A percentile compares a stretch with the other conserved stretches of the same genome.
phyloP scores from a whole-genome alignment of 1,140 invertebrate genomes.

The Caenorhabditis remanei region DNA sequence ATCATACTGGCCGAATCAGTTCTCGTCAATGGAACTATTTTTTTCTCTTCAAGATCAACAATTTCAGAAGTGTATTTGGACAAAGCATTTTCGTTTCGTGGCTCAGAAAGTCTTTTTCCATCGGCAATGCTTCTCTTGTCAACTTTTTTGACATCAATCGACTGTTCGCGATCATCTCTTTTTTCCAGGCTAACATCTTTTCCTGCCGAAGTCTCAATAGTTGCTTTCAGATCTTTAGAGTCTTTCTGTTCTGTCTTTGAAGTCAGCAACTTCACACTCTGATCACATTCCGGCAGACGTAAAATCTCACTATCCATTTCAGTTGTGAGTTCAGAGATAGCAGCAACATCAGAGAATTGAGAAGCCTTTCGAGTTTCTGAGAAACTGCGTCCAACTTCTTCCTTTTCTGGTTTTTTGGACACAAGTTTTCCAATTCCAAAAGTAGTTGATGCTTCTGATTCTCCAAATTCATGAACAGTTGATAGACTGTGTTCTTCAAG shows the following conservation, averaged over 20 bases:
- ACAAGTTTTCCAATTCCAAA: conserved; percentile 50
- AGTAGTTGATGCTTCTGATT: conserved; percentile 1
- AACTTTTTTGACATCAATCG: conserved; percentile 18
- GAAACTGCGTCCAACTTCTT: conserved; percentile 27
- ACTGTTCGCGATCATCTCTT: conserved; percentile 21
- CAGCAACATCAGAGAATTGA: conserved; percentile 24
- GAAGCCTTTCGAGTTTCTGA: conserved; percentile 5
- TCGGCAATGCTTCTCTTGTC: conserved; percentile 4
- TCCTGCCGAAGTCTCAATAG: background rate
- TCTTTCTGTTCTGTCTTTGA: conserved; percentile 10
- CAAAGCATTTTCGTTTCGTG: conserved; percentile 35
- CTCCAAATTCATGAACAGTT: conserved; percentile 55
- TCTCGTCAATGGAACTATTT: conserved; percentile 30
- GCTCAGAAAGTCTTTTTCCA: conserved; percentile 6
- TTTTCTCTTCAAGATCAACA: conserved; percentile 53
- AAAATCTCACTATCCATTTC: conserved; percentile 53
- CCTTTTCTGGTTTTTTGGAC: conserved; percentile 37
- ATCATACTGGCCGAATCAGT: conserved; percentile 6
- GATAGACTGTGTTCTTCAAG: conserved; percentile 42
- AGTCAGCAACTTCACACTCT: conserved; percentile 30
- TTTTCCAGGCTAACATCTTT: conserved; percentile 5
- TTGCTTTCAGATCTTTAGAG: conserved; percentile 19
- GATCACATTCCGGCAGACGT: conserved; percentile 41
- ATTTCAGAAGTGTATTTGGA: conserved; percentile 54
- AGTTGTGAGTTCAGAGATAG: conserved; percentile 24